phyloP scores from a whole-genome alignment of 2,113 vertebrate species.

The Microtus richardsoni region DNA sequence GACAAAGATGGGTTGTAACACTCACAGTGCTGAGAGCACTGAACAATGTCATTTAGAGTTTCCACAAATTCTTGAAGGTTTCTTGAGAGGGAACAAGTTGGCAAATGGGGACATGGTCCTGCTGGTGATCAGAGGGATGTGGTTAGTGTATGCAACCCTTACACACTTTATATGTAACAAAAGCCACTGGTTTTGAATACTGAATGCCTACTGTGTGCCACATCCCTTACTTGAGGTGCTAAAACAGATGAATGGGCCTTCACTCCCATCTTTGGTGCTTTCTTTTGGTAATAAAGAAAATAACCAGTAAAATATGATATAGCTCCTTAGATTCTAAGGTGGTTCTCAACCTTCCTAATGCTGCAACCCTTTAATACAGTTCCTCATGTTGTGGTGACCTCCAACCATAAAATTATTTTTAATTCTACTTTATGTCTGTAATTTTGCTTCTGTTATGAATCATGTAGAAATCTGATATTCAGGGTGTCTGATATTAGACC shows the following conservation, averaged over 20 bases:
- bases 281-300: conserved; percentile 7
- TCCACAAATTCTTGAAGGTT: conserved; percentile 27
- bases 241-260: background rate
- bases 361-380: background rate
- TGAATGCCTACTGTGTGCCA: background rate
- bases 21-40: conserved; percentile 6
- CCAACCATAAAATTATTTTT: background rate
- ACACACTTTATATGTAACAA: rapidly evolving
- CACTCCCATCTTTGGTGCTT: background rate
- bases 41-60: conserved; percentile 18
- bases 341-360: background rate
- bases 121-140: background rate
- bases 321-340: background rate
- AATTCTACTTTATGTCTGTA: background rate
- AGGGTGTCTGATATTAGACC: background rate
- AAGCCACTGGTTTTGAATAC: background rate
- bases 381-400: background rate
- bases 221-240: background rate
- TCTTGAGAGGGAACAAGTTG: conserved; percentile 19
- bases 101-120: background rate
- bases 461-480: background rate
- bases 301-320: background rate
- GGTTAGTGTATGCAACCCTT: background rate
- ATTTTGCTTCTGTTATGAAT: background rate
- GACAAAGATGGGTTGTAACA: conserved; percentile 64